Conservation (phyloP, 2,888 invertebrate species). For the Dasysyrphus albostriatus region DNA sequence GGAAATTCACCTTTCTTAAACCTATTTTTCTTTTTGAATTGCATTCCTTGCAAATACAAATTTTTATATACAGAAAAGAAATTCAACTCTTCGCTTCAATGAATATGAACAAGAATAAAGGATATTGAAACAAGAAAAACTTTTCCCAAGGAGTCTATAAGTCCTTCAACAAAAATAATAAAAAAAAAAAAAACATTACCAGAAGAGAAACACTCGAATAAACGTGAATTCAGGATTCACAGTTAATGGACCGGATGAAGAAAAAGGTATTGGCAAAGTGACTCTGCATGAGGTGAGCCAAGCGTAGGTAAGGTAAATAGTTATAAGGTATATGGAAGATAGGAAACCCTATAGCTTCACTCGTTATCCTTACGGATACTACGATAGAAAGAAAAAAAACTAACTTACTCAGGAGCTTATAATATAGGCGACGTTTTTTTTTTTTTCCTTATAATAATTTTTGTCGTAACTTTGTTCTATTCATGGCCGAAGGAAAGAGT, state of each 20-base stretch:
- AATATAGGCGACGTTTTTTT: constrained; percentile 3
- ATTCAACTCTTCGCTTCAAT: constrained; percentile 42
- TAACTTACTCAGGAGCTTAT: constrained; percentile 10
- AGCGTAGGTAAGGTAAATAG: neutral
- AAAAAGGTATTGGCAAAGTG: constrained; percentile 49
- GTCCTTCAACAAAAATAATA: constrained; percentile 2
- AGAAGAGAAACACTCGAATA: constrained; percentile 64
- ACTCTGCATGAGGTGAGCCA: constrained; percentile 38
- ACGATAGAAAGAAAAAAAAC: neutral
- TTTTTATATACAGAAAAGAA: constrained; percentile 42
- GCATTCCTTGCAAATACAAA: constrained; percentile 49
- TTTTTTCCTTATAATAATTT: constrained; percentile 27
- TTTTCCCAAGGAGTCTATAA: constrained; percentile 48
- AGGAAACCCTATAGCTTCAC: constrained; percentile 7
- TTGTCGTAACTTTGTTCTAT: constrained; percentile 1
- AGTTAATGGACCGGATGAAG: constrained; percentile 70
- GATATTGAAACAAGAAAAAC: constrained; percentile 39
- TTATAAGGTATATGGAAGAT: neutral
- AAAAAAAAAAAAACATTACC: constrained; percentile 22
- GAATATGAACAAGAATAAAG: constrained; percentile 38
- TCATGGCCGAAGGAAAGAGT: constrained; percentile 24
- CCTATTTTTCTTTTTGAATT: constrained; percentile 29
- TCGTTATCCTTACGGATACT: constrained; percentile 45
- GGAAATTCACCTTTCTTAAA: constrained; percentile 21
- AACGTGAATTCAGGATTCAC: constrained; percentile 69